Evolutionary conservation across 2,113 vertebrate species (phyloP).

Genomic region (Athene cunicularia): DNA sequence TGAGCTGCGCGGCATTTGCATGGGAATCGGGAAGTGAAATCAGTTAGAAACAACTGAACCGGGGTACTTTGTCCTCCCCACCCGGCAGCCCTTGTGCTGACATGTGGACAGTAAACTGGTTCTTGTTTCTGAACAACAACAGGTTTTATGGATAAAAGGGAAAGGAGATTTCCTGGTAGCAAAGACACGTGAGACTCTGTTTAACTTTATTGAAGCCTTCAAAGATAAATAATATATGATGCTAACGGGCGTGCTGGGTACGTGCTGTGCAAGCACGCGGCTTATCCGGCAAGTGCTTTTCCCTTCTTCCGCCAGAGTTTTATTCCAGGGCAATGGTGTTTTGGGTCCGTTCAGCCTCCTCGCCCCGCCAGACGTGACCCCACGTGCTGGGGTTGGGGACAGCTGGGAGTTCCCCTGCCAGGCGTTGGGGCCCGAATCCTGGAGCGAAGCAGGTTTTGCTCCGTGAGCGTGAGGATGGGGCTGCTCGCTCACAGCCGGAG

Average conservation of each 20-base stretch:
- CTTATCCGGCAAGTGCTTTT: background rate
- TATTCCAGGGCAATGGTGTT: fast-evolving
- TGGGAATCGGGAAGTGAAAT: conserved; percentile 59
- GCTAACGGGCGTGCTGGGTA: fast-evolving
- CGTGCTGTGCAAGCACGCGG: background rate
- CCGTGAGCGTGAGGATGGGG: fast-evolving
- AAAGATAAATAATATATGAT: background rate
- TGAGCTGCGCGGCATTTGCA: background rate
- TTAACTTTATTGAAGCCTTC: background rate
- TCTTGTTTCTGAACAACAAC: background rate
- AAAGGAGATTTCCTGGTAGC: background rate
- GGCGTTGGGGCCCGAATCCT: fast-evolving
- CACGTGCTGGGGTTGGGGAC: background rate
- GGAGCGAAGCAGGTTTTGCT: background rate
- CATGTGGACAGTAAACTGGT: fast-evolving
- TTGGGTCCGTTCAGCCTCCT: background rate
- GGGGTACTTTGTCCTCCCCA: background rate
- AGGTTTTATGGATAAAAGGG: background rate
- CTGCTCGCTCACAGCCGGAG: fast-evolving
- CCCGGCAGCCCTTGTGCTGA: background rate
- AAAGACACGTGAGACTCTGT: background rate
- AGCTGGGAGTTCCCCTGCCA: fast-evolving
- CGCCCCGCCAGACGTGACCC: fast-evolving
- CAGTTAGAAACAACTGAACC: background rate
- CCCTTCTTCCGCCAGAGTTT: background rate